These are phyloP conservation scores for Carpatolechia fugitivella DNA, from an alignment of 2,888 invertebrate species.

Conservation along the genomic window DNA sequence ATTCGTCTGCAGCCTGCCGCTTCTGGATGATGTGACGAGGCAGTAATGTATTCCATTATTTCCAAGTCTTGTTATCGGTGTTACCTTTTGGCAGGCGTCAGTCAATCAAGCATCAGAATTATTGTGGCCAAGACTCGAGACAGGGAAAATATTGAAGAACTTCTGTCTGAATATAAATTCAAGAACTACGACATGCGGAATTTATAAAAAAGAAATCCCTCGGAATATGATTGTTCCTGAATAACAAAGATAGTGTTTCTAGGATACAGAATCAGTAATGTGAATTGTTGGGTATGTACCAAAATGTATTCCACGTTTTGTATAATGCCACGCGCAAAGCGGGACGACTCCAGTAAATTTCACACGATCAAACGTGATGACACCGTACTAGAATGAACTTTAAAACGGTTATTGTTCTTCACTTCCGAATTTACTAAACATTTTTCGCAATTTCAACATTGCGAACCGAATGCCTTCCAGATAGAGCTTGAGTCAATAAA, in stretches of 20 bases:
- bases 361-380: not conserved
- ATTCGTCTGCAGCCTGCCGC: constrained; percentile 27
- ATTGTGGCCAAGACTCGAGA: too few relatives aligned
- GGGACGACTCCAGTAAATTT: not conserved
- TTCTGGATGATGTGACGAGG: constrained; percentile 10
- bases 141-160: too few relatives aligned
- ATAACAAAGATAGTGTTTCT: too few relatives aligned
- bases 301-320: constrained; percentile 5
- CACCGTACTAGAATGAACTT: not conserved
- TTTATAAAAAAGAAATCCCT: too few relatives aligned
- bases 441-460: not conserved
- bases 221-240: too few relatives aligned
- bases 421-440: not conserved
- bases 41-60: not conserved
- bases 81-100: not conserved
- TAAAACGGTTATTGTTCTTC: not conserved
- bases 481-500: too few relatives aligned
- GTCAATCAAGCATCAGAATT: not conserved
- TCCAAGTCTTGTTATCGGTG: not conserved
- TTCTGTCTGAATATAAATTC: too few relatives aligned
- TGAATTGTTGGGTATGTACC: not conserved
- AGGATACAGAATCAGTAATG: too few relatives aligned
- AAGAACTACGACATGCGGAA: too few relatives aligned
- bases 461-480: too few relatives aligned
- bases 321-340: constrained; percentile 1